Base-by-base conservation (phyloP, 2,797 vertebrate species). In the Gadopsis bispinosus region DNA sequence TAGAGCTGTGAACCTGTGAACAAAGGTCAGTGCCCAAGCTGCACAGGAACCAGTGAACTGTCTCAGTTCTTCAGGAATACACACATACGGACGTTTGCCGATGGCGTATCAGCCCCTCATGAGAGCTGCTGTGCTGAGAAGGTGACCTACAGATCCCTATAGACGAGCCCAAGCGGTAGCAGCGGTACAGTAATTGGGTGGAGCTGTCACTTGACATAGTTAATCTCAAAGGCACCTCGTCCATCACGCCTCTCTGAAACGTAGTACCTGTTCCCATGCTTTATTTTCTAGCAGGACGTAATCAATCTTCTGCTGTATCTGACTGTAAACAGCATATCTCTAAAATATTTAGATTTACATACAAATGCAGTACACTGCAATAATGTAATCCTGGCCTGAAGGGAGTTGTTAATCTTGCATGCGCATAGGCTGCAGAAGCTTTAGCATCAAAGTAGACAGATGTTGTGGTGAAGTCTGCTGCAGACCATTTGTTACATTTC, bases 161-260 rank as follows among this genome's bases (percentile, higher is more conserved):
- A 69, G 77, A 70, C 50, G 3, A 31, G 69, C 69, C 5, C 19
- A n/a, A 39, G 61, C 62, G 33, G 83, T 35, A 43, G 82, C 75
- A 70, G 73, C 48, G 19, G 48, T 17, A 1, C 73, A 31, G 48
- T 85, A 78, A 87, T 82, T 87, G 76, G 83, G 62, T 62, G 77
- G 65, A 74, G 75, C 61, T 83, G 83, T 81, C 73, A 71, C 63
- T 80, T 83, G 69, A 76, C 48, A 22, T 47, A 39, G 73, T 69
- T 84, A 70, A 80, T 87, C 73, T 68, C 53, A 81, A 71, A 77
- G 60, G 9, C 64, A 17, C 10, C 50, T 80, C 39, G 13, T 88
- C 77, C n/a, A 67, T 82, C 71, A 69, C 0, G 2, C 37, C 67
- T 61, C 55, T 70, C 58, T 67, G 35, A 77, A 69, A 77, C 55